phyloP scores from a whole-genome alignment of 2,113 vertebrate species.

The Microcebus lehilahytsara region DNA sequence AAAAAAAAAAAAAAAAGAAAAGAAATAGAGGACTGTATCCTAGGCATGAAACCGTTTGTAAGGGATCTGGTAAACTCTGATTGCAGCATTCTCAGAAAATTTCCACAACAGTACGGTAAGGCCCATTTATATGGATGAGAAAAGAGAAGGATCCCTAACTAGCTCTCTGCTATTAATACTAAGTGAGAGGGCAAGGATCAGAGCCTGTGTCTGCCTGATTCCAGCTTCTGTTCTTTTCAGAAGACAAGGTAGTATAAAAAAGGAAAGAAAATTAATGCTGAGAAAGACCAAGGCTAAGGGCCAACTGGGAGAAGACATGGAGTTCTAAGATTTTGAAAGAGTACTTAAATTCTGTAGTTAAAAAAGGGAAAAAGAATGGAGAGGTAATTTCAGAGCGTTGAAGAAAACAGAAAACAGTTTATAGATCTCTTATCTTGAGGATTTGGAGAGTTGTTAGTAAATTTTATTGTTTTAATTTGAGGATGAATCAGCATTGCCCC shows the following conservation, averaged over 20 bases:
- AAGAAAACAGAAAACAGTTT: constrained; percentile 22
- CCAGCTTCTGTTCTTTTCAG: background rate
- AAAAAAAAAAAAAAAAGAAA: background rate
- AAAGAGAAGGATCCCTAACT: too few species aligned
- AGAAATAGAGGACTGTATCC: background rate
- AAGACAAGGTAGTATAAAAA: background rate
- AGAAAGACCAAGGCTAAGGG: background rate
- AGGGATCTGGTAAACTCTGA: background rate
- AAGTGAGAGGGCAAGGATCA: background rate
- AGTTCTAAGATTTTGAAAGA: constrained; percentile 16
- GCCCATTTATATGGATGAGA: background rate
- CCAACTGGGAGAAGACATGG: constrained; percentile 46
- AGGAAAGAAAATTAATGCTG: background rate
- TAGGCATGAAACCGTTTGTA: background rate
- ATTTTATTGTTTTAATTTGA: constrained; percentile 70
- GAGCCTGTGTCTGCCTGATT: background rate
- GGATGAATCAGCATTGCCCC: constrained; percentile 53
- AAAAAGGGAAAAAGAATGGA: constrained; percentile 34
- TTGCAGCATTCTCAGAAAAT: background rate
- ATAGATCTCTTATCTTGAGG: constrained; percentile 32
- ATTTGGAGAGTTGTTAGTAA: constrained; percentile 59
- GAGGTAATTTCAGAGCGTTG: constrained; percentile 39
- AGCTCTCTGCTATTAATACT: background rate
- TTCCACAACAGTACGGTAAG: background rate
- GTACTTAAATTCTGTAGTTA: constrained; percentile 64